These are phyloP conservation scores for Hydraecia micacea DNA, from an alignment of 2,888 invertebrate genomes.

Conservation along the genomic window DNA sequence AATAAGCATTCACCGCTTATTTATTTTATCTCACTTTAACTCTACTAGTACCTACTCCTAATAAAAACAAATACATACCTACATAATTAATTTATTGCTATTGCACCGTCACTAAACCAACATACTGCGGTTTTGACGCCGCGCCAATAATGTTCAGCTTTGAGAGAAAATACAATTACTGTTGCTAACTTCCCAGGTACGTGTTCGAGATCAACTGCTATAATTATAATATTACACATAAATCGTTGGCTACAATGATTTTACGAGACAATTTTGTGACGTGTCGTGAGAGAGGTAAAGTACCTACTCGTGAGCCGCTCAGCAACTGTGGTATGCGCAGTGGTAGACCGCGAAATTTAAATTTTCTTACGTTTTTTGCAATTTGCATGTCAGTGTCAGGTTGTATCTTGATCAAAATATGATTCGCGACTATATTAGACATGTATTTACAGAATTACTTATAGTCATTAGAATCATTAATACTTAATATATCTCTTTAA, in stretches of 20 bases:
- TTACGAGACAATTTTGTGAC: neutral
- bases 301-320: neutral
- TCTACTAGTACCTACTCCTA: neutral
- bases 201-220: neutral
- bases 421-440: no score
- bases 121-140: neutral
- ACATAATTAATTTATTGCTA: neutral
- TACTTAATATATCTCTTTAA: no score
- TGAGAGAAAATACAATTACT: constrained; percentile 1
- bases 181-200: neutral
- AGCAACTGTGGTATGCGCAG: neutral
- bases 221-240: neutral
- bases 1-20: no score
- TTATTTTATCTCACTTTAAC: neutral
- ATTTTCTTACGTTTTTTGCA: no score
- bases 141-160: neutral
- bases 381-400: no score
- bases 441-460: no score
- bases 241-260: neutral
- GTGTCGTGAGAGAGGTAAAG: neutral
- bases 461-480: no score
- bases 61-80: neutral
- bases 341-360: no score
- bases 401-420: no score
- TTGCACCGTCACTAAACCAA: neutral